Evolutionary conservation across 2,888 invertebrate species (phyloP).

Genomic region (Chaetogeoica ovagalla): DNA sequence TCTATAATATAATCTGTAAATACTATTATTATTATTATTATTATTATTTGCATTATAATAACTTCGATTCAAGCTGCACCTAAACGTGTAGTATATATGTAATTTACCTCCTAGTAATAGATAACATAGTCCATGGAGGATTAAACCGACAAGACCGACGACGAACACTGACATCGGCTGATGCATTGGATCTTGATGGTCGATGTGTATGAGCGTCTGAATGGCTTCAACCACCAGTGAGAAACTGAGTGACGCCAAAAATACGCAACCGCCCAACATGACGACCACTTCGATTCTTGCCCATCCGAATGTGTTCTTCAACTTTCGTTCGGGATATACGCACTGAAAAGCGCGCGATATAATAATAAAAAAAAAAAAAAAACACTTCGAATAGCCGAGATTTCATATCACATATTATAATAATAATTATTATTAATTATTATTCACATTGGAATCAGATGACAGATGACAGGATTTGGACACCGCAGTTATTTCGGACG

Average conservation of each 20-base stretch:
- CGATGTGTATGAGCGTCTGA: conserved; percentile 77
- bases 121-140: conserved; percentile 78
- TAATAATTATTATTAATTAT: background rate
- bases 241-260: conserved; percentile 80
- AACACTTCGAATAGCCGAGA: background rate
- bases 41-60: no score
- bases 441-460: conserved; percentile 16
- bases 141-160: conserved; percentile 71
- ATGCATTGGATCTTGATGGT: conserved; percentile 73
- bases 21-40: no score
- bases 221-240: conserved; percentile 79
- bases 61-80: no score
- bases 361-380: conserved; percentile 1
- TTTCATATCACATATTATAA: background rate
- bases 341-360: conserved; percentile 22
- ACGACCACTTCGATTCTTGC: conserved; percentile 86
- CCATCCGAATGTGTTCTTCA: conserved; percentile 91
- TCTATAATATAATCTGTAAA: no score
- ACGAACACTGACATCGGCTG: conserved; percentile 74
- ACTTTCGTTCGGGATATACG: conserved; percentile 62
- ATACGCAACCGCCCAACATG: conserved; percentile 78
- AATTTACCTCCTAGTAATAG: conserved; percentile 74
- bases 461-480: conserved; percentile 20
- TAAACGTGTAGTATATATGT: no score
- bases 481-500: background rate